phyloP scores from a whole-genome alignment of 2,888 invertebrate species.

The Caenorhabditis sp. region DNA sequence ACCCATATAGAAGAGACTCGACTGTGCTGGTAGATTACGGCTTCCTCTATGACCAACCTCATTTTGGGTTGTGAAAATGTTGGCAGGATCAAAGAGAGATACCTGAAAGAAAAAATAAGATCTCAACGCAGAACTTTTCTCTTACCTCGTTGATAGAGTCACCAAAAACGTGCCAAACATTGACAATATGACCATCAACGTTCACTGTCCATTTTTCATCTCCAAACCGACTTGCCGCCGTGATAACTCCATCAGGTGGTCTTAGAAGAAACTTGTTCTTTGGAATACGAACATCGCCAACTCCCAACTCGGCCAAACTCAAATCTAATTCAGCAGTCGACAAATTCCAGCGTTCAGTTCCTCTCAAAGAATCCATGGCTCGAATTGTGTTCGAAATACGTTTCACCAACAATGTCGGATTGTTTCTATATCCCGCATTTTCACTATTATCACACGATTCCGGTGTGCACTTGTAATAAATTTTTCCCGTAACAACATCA shows the following conservation, averaged over 20 bases:
- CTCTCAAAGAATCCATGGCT: conserved; percentile 86
- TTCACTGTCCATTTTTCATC: conserved; percentile 39
- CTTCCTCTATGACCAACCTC: conserved; percentile 27
- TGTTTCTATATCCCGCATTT: conserved; percentile 6
- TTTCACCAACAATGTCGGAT: conserved; percentile 80
- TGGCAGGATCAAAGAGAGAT: conserved; percentile 51
- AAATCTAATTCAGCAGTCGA: conserved; percentile 37
- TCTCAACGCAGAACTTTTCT: background rate
- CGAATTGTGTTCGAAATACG: conserved; percentile 86
- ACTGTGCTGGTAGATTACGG: conserved; percentile 16
- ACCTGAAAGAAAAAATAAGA: conserved; percentile 37
- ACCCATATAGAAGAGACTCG: conserved; percentile 35
- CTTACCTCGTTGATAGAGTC: conserved; percentile 24
- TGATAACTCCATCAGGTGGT: conserved; percentile 53
- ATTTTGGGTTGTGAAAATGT: conserved; percentile 40
- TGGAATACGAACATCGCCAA: background rate
- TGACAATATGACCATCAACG: conserved; percentile 50
- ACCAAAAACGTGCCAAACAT: conserved; percentile 44
- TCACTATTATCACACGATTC: conserved; percentile 41
- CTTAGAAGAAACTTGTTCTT: conserved; percentile 34
- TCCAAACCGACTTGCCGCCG: conserved; percentile 31
- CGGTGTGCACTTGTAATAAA: conserved; percentile 55
- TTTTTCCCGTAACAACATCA: conserved; percentile 79
- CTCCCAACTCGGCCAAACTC: conserved; percentile 26
- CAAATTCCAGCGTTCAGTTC: conserved; percentile 77